Conservation (phyloP, 2,888 invertebrate species). For the Microctonus aethiopoides region DNA sequence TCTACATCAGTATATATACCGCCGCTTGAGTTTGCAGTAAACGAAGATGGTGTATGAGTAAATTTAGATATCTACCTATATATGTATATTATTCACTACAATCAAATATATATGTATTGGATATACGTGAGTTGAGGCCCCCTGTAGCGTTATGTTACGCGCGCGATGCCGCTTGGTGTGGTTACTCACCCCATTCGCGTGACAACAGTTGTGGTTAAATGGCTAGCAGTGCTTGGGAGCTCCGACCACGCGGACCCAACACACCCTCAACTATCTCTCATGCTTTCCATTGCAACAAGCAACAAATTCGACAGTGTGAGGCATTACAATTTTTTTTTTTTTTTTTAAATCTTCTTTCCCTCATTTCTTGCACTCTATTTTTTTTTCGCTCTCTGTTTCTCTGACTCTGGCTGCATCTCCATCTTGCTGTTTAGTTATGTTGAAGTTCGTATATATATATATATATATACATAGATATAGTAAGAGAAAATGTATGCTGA, state of each 20-base stretch:
- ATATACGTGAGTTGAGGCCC: slow-evolving; percentile 8
- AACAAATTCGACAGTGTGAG: slow-evolving; percentile 34
- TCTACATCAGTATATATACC: too few relatives aligned
- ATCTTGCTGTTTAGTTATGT: too few relatives aligned
- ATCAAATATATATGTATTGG: slow-evolving; percentile 16
- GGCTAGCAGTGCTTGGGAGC: slow-evolving; percentile 48
- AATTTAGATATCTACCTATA: not conserved
- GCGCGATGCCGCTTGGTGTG: slow-evolving; percentile 22
- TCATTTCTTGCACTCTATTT: too few relatives aligned
- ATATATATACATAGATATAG: too few relatives aligned
- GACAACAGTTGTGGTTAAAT: slow-evolving; percentile 66
- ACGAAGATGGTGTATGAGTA: slow-evolving; percentile 8
- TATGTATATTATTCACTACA: not conserved
- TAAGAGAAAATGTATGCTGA: slow-evolving; percentile 30
- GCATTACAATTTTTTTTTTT: not conserved
- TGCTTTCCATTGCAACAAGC: slow-evolving; percentile 10
- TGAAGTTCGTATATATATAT: too few relatives aligned
- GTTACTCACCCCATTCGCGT: slow-evolving; percentile 59
- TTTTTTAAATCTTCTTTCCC: too few relatives aligned
- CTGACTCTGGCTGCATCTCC: not conserved
- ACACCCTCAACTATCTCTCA: slow-evolving; percentile 32
- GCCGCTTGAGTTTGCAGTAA: not conserved
- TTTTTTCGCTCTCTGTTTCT: slow-evolving; percentile 29
- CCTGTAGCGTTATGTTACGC: slow-evolving; percentile 24
- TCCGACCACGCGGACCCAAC: slow-evolving; percentile 28